phyloP scores from a whole-genome alignment of 2,888 invertebrate genomes.

The Seira sanloemensis region DNA sequence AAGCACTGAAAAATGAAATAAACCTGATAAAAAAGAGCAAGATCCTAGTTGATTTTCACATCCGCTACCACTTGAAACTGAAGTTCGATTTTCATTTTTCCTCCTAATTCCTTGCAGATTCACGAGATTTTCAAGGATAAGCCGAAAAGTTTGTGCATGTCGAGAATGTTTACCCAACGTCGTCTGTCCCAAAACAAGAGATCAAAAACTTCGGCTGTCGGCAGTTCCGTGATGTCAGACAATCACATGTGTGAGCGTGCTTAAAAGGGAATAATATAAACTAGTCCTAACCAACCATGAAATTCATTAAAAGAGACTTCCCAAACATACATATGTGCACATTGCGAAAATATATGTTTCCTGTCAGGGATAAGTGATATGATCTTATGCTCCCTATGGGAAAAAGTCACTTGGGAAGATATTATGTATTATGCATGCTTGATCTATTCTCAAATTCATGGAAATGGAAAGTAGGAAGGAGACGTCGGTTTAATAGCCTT shows the following conservation, averaged over 20 bases:
- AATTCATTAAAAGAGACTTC: slow-evolving; percentile 22
- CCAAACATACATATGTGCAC: no score
- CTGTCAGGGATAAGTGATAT: no score
- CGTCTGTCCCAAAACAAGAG: background rate
- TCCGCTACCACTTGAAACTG: background rate
- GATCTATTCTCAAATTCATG: no score
- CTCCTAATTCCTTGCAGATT: background rate
- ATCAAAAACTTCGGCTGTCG: background rate
- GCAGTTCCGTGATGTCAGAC: background rate
- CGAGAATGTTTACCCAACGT: background rate
- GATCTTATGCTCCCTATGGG: no score
- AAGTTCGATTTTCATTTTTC: background rate
- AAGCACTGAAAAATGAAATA: background rate
- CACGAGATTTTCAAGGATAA: slow-evolving; percentile 51
- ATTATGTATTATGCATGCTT: no score
- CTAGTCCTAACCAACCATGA: background rate
- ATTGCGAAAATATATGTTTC: no score
- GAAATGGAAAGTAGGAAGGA: no score
- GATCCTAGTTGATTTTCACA: background rate
- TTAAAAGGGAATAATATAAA: no score
- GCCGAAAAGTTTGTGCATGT: no score
- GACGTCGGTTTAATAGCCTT: no score
- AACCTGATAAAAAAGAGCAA: background rate
- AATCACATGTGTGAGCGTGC: background rate
- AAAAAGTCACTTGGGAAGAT: no score